Conservation (phyloP, 2,888 invertebrate genomes). For the Chrysodeixis includens region DNA sequence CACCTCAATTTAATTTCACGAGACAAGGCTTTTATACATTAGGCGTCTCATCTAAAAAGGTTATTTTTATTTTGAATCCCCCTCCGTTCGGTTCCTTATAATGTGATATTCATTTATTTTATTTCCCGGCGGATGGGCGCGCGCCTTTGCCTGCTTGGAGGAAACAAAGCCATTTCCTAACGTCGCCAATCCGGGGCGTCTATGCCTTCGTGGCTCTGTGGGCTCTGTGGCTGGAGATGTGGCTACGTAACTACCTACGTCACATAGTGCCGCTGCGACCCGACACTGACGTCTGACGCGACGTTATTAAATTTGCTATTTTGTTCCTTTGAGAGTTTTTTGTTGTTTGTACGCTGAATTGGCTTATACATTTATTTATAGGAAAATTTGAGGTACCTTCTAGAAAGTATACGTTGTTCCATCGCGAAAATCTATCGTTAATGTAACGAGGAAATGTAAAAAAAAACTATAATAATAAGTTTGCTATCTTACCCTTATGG, state of each 20-base stretch:
- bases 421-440: neutral
- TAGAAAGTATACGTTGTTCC: neutral
- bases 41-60: constrained; percentile 64
- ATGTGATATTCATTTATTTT: constrained; percentile 84
- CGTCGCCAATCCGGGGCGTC: constrained; percentile 63
- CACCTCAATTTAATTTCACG: constrained; percentile 75
- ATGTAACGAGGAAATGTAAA: no score
- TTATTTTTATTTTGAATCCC: constrained; percentile 72
- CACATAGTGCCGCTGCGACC: constrained; percentile 19
- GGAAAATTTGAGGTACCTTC: neutral
- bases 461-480: no score
- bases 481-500: no score
- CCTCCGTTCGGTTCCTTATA: constrained; percentile 59
- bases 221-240: constrained; percentile 45
- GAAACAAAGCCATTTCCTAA: constrained; percentile 86
- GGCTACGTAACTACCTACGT: constrained; percentile 27
- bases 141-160: constrained; percentile 71
- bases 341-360: constrained; percentile 41
- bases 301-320: constrained; percentile 57
- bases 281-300: constrained; percentile 52
- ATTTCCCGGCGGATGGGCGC: constrained; percentile 79
- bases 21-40: constrained; percentile 69
- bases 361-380: constrained; percentile 23
- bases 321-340: constrained; percentile 43
- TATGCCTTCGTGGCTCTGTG: constrained; percentile 37